Evolutionary conservation across 37 sponge, comb jelly and placozoan genomes (phyloP).

Genomic region (Mnemiopsis leidyi): DNA sequence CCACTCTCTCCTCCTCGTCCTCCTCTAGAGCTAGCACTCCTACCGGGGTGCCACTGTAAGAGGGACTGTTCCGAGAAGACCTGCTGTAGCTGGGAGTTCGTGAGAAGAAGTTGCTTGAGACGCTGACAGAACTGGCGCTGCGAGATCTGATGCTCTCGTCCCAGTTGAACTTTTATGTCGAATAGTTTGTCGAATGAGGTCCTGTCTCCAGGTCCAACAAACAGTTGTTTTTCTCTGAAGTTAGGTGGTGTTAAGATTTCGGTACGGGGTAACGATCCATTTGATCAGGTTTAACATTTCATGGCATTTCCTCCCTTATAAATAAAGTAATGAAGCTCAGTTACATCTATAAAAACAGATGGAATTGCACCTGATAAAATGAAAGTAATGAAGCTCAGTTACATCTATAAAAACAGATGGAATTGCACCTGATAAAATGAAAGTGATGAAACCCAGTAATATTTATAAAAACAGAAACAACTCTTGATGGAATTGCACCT

Average conservation of each 20-base stretch:
- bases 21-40: not conserved
- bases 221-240: not conserved
- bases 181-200: constrained; percentile 8
- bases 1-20: not conserved
- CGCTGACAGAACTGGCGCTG: constrained; percentile 21
- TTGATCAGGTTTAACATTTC: too few species aligned
- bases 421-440: too few species aligned
- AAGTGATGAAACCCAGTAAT: too few species aligned
- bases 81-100: not conserved
- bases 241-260: not conserved
- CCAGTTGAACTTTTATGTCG: constrained; percentile 50
- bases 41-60: not conserved
- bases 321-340: too few species aligned
- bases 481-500: not conserved
- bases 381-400: too few species aligned
- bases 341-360: too few species aligned
- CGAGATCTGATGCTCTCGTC: constrained; percentile 32
- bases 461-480: too few species aligned
- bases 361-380: too few species aligned
- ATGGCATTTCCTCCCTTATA: too few species aligned
- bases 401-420: too few species aligned
- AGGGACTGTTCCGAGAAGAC: not conserved
- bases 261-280: too few species aligned
- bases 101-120: not conserved
- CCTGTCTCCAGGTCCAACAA: not conserved